Percentiles rank a stretch among this genome's conserved stretches.
These are phyloP conservation scores for Temnothorax nylanderi DNA, from an alignment of 1,140 invertebrate genomes.

Conservation along the genomic window DNA sequence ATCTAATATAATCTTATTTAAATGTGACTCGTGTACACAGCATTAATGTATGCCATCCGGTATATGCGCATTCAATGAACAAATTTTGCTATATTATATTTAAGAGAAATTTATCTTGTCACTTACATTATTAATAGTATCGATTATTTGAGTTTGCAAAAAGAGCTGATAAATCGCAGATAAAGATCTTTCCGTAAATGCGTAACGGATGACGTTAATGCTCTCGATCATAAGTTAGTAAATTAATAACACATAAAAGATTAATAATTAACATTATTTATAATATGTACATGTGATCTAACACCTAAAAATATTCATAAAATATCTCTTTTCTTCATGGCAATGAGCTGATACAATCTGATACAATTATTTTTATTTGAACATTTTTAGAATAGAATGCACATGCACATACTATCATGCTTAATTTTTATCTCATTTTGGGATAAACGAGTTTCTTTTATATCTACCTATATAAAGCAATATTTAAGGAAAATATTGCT, in stretches of 20 bases:
- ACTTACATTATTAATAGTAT: neutral
- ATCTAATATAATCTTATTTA: constrained; percentile 33
- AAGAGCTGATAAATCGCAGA: neutral
- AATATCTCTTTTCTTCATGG: neutral
- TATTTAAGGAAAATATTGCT: neutral
- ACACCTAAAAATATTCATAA: constrained; percentile 29
- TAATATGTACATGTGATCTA: constrained; percentile 53
- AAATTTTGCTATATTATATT: neutral
- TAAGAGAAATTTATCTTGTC: neutral
- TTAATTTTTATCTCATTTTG: constrained; percentile 42
- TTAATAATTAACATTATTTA: constrained; percentile 43
- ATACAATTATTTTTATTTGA: neutral
- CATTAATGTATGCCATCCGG: neutral
- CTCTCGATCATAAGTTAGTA: neutral
- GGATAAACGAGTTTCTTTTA: constrained; percentile 63
- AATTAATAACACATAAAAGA: constrained; percentile 33
- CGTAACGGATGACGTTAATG: neutral
- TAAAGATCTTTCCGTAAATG: neutral
- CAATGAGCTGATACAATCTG: neutral
- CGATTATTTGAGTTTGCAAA: neutral
- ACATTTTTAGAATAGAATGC: constrained; percentile 53
- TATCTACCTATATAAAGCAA: neutral
- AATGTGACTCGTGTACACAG: constrained; percentile 24
- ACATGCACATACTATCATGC: constrained; percentile 74
- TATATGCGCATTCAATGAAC: neutral